These are phyloP conservation scores for Drosophila navojoa DNA, from an alignment of 1,140 invertebrate genomes.

Conservation along the genomic window DNA sequence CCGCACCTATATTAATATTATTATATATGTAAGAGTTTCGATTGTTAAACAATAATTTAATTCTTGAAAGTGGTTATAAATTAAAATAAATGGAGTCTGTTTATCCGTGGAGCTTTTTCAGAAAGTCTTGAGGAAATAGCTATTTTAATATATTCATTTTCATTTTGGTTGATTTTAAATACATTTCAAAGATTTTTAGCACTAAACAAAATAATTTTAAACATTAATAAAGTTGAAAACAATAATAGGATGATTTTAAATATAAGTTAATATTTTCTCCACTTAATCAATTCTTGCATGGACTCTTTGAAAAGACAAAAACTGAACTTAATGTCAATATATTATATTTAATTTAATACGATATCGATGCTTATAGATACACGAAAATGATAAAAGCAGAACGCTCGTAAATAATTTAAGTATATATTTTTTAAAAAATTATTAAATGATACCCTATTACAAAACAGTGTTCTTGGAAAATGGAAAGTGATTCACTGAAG, in stretches of 20 bases:
- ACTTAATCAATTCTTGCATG: background rate
- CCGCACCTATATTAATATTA: background rate
- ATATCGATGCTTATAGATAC: slow-evolving; percentile 54
- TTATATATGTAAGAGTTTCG: background rate
- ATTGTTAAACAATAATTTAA: slow-evolving; percentile 4
- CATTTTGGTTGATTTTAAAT: background rate
- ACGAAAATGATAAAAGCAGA: slow-evolving; percentile 37
- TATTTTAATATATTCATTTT: too few species aligned
- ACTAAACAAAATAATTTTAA: too few species aligned
- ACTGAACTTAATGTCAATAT: slow-evolving; percentile 37
- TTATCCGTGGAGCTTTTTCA: too few species aligned
- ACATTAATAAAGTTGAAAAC: too few species aligned
- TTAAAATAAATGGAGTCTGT: too few species aligned
- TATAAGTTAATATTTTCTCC: too few species aligned
- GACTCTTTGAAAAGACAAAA: background rate
- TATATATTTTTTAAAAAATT: slow-evolving; percentile 12
- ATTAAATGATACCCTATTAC: slow-evolving; percentile 26
- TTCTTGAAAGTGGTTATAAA: background rate
- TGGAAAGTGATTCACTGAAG: slow-evolving; percentile 37
- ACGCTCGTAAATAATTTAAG: slow-evolving; percentile 33
- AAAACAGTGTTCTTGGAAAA: slow-evolving; percentile 33
- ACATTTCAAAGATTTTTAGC: background rate
- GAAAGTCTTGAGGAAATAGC: too few species aligned
- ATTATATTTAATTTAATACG: slow-evolving; percentile 62
- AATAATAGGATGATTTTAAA: too few species aligned